Percentiles rank a stretch among this genome's conserved stretches.
Evolutionary conservation across 1,140 invertebrate species (phyloP).

Genomic region (Danaus melanippus): DNA sequence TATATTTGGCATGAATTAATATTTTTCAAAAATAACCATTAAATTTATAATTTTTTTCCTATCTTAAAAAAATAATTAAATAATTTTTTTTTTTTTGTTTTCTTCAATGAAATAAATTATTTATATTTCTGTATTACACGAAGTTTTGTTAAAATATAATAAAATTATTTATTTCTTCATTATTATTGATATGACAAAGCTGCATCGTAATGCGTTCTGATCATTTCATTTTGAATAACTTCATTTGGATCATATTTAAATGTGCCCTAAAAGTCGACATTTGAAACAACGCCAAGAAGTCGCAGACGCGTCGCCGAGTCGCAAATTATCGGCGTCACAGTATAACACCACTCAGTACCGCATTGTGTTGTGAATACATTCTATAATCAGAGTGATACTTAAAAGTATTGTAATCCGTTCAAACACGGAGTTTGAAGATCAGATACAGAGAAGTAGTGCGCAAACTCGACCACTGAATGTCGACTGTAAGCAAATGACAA

Average conservation of each 20-base stretch:
- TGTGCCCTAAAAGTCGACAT: constrained; percentile 31
- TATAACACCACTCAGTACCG: constrained; percentile 29
- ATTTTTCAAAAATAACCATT: too few relatives aligned
- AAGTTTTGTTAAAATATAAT: background rate
- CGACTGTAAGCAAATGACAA: constrained; percentile 24
- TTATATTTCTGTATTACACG: too few relatives aligned
- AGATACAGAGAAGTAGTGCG: constrained; percentile 19
- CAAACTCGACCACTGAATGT: constrained; percentile 26
- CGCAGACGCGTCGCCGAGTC: constrained; percentile 33
- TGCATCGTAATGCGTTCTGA: constrained; percentile 4
- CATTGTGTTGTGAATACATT: constrained; percentile 33
- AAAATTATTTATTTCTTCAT: background rate
- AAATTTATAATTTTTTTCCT: too few relatives aligned
- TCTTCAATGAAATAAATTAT: too few relatives aligned
- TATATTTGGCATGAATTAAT: too few relatives aligned
- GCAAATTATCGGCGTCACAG: constrained; percentile 38
- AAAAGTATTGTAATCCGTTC: background rate
- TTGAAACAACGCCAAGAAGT: constrained; percentile 51
- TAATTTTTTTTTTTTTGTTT: too few relatives aligned
- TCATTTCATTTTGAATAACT: constrained; percentile 16
- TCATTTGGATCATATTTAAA: constrained; percentile 37
- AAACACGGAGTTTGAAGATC: constrained; percentile 34
- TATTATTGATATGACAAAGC: too few relatives aligned
- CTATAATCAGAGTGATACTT: too few relatives aligned
- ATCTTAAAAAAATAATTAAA: too few relatives aligned